phyloP scores from a whole-genome alignment of 2,888 invertebrate species.

The Caenorhabditis wallacei region DNA sequence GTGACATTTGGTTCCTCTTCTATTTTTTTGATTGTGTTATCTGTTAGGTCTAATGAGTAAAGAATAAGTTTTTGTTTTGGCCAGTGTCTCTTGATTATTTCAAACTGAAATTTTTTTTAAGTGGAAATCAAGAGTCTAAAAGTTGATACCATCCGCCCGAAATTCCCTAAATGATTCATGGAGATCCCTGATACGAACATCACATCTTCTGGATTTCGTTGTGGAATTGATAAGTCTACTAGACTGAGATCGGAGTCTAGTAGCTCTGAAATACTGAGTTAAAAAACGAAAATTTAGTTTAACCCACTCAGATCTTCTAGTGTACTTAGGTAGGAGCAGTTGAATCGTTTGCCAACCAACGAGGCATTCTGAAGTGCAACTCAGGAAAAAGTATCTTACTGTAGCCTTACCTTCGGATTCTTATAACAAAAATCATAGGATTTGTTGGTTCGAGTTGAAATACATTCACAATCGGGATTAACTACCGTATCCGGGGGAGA shows the following conservation, averaged over 20 bases:
- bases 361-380: conserved; percentile 16
- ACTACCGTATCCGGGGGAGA: too few species aligned
- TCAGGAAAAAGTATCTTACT: not conserved
- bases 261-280: conserved; percentile 13
- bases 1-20: conserved; percentile 17
- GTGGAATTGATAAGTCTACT: not conserved
- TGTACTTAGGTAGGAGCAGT: conserved; percentile 20
- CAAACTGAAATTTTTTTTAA: conserved; percentile 39
- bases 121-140: too few species aligned
- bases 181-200: conserved; percentile 40
- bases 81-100: conserved; percentile 29
- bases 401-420: conserved; percentile 32
- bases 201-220: conserved; percentile 19
- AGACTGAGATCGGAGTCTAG: conserved; percentile 1
- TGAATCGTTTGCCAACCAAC: conserved; percentile 18
- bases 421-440: conserved; percentile 42
- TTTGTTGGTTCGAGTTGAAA: conserved; percentile 1
- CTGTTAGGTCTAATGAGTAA: conserved; percentile 23
- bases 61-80: conserved; percentile 29
- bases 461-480: conserved; percentile 23
- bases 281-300: not conserved
- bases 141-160: not conserved
- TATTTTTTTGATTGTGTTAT: not conserved
- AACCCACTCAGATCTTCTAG: conserved; percentile 44
- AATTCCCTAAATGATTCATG: conserved; percentile 32